Evolutionary conservation across 2,888 invertebrate species (phyloP).

Genomic region (Ypsolopha scabrella): DNA sequence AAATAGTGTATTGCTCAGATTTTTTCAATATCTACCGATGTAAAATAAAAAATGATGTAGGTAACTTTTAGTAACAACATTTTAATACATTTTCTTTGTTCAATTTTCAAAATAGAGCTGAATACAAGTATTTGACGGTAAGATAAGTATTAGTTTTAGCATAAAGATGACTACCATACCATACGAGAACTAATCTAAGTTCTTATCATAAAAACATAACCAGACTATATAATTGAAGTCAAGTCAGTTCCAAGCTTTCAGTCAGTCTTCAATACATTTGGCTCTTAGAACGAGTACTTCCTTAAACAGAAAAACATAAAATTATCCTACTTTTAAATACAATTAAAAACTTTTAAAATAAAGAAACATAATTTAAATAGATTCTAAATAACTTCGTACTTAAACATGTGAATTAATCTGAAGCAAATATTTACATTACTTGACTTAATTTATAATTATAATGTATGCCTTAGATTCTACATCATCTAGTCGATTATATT

Average conservation of each 20-base stretch:
- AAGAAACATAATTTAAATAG: neutral
- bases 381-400: slow-evolving; percentile 8
- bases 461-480: neutral
- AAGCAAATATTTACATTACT: neutral
- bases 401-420: slow-evolving; percentile 13
- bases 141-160: too few relatives aligned
- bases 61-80: neutral
- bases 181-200: neutral
- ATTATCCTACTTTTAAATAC: slow-evolving; percentile 16
- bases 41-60: neutral
- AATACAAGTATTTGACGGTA: too few relatives aligned
- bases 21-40: neutral
- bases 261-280: slow-evolving; percentile 67
- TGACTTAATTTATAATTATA: neutral
- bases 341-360: neutral
- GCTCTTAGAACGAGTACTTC: slow-evolving; percentile 59
- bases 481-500: too few relatives aligned
- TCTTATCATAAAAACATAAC: neutral
- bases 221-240: neutral
- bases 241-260: slow-evolving; percentile 14
- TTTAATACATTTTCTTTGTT: too few relatives aligned
- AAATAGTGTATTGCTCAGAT: slow-evolving; percentile 1
- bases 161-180: neutral
- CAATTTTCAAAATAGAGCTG: too few relatives aligned
- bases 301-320: slow-evolving; percentile 20